Evolutionary conservation across 2,797 vertebrate species (phyloP), one percentile per base, ranked within the genome.

Genomic region (Decapterus maruadsi): DNA sequence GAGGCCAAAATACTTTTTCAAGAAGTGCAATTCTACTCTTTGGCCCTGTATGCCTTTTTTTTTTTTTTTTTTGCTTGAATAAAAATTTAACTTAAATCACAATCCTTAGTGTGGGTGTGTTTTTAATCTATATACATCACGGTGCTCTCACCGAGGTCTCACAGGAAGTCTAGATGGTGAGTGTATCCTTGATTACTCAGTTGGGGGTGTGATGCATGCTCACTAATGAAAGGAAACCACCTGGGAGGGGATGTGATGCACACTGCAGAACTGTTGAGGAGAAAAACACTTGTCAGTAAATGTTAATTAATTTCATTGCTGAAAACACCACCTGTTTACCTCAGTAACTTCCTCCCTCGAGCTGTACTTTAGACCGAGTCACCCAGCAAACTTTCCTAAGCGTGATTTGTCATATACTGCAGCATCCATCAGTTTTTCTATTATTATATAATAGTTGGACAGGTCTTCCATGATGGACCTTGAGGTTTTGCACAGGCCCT

Each of bases 21-120:
- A 71, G 54, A 85, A 83, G 63, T 91, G 79, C 84, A 82, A 68
- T 86, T 91, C 40, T 89, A 70, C 78, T 88, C 54, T 77, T 73
- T 89, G 60, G 36, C 40, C 67, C 12, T 57, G 19, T 80, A 81
- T 83, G 61, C 54, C 65, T 81, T 81, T 26, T 26, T 26, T 26
- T 26, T 26, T 26, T 26, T 26, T 26, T 26, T 26, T 26, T 80
- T 91, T 87, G 78, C 79, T 87, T 89, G 48, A 92, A 90, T 90
- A 86, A 91, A 92, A 86, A 86, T 74, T 40, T 43, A 74, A 82
- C 46, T 77, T 51, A 75, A 79, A 75, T 75, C 20, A 48, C 19
- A 64, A 82, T 65, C 42, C n/a, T 6, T 67, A 1, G 1, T 48
- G 31, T 78, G 14, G 40, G 36, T 70, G 10, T 68, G 38, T 45